Evolutionary conservation across 1,140 invertebrate species (phyloP).

Genomic region (Drosophila murphyi): DNA sequence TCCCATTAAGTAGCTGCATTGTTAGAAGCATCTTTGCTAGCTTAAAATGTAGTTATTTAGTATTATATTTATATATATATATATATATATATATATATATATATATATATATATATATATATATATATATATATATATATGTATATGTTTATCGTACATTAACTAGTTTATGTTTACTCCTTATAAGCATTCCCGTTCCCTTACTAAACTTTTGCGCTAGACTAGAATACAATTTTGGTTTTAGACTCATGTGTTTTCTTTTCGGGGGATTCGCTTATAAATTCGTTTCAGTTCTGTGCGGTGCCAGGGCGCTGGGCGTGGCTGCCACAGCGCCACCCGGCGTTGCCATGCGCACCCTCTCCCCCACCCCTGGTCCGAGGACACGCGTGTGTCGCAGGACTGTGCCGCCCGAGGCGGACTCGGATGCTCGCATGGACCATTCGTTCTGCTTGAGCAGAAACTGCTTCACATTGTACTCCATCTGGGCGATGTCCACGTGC

Average conservation of each 20-base stretch:
- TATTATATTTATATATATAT: constrained; percentile 53
- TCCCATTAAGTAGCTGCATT: constrained; percentile 17
- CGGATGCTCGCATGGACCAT: constrained; percentile 85
- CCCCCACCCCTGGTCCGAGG: constrained; percentile 72
- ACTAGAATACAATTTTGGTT: constrained; percentile 80
- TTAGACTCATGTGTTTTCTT: not conserved
- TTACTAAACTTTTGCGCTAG: constrained; percentile 50
- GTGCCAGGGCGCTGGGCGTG: constrained; percentile 60
- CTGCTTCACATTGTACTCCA: constrained; percentile 88
- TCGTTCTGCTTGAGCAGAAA: constrained; percentile 87
- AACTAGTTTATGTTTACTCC: constrained; percentile 24
- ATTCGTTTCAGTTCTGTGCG: constrained; percentile 84
- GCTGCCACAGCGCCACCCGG: constrained; percentile 63
- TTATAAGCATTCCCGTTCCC: constrained; percentile 25
- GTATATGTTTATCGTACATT: constrained; percentile 45
- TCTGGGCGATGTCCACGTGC: constrained; percentile 86
- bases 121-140: constrained; percentile 41
- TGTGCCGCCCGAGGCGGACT: not conserved
- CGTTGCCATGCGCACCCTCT: constrained; percentile 68
- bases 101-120: constrained; percentile 38
- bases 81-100: too few relatives aligned
- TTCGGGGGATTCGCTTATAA: constrained; percentile 64
- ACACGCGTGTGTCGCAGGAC: constrained; percentile 62
- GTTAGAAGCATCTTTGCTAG: constrained; percentile 29
- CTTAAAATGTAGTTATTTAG: constrained; percentile 55